phyloP scores from a whole-genome alignment of 2,797 vertebrate species.

The Danio choprae region DNA sequence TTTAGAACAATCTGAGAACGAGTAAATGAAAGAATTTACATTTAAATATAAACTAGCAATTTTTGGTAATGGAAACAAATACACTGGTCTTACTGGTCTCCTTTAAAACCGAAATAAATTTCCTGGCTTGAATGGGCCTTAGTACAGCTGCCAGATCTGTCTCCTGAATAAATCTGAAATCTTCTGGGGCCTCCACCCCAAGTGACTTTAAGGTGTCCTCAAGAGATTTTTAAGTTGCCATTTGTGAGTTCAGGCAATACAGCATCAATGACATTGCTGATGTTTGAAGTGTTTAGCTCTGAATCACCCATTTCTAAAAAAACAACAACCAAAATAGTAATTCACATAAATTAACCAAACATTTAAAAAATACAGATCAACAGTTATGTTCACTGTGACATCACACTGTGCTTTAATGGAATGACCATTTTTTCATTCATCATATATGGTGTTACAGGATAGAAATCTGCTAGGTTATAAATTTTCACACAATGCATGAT shows the following conservation, averaged over 20 bases:
- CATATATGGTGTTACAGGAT: slow-evolving; percentile 43
- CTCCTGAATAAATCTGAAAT: neutral
- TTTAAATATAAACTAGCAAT: neutral
- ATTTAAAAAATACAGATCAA: neutral
- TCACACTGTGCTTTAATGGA: slow-evolving; percentile 43
- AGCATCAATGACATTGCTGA: neutral
- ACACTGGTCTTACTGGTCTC: neutral
- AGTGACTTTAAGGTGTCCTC: slow-evolving; percentile 1
- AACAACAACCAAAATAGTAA: neutral
- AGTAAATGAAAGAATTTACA: neutral
- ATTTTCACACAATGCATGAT: slow-evolving; percentile 42
- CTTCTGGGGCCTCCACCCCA: slow-evolving; percentile 20
- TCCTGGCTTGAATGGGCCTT: slow-evolving; percentile 4
- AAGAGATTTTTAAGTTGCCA: slow-evolving; percentile 17
- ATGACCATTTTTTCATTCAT: slow-evolving; percentile 31
- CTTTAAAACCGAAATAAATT: neutral
- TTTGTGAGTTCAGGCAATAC: neutral
- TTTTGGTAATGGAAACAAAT: neutral
- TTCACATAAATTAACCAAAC: neutral
- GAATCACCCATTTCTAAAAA: slow-evolving; percentile 3
- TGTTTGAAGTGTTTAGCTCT: slow-evolving; percentile 24
- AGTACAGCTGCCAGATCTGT: neutral
- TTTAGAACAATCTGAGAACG: too few species aligned
- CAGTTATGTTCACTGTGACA: slow-evolving; percentile 24
- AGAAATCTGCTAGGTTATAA: slow-evolving; percentile 45